phyloP scores from a whole-genome alignment of 2,113 vertebrate genomes.

The Eulacestoma nigropectus region DNA sequence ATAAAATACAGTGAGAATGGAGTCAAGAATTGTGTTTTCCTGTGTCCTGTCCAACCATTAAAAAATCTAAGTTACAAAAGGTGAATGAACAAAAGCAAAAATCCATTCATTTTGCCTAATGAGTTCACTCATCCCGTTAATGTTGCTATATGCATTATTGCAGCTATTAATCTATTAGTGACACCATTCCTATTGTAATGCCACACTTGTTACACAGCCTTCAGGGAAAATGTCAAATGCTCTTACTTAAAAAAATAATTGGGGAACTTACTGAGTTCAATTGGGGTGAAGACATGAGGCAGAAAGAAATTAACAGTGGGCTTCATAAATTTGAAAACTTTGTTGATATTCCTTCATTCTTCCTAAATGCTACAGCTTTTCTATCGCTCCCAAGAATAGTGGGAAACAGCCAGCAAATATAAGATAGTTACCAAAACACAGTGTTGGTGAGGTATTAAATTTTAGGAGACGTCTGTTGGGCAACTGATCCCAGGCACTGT shows the following conservation, averaged over 20 bases:
- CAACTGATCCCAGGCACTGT: background rate
- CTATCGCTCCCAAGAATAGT: background rate
- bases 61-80: background rate
- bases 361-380: background rate
- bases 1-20: background rate
- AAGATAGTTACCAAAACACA: background rate
- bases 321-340: background rate
- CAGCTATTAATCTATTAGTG: background rate
- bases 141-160: background rate
- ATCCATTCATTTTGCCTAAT: background rate
- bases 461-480: background rate
- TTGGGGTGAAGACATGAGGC: background rate
- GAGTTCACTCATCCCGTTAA: background rate
- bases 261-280: background rate
- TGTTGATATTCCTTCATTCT: background rate
- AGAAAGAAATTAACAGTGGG: background rate
- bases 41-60: background rate
- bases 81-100: background rate
- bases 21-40: background rate
- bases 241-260: slow-evolving; percentile 21
- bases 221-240: background rate
- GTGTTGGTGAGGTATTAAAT: background rate
- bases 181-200: background rate
- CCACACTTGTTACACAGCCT: background rate
- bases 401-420: background rate